Evolutionary conservation across 2,113 vertebrate genomes (phyloP).

Genomic region (Bucco capensis): DNA sequence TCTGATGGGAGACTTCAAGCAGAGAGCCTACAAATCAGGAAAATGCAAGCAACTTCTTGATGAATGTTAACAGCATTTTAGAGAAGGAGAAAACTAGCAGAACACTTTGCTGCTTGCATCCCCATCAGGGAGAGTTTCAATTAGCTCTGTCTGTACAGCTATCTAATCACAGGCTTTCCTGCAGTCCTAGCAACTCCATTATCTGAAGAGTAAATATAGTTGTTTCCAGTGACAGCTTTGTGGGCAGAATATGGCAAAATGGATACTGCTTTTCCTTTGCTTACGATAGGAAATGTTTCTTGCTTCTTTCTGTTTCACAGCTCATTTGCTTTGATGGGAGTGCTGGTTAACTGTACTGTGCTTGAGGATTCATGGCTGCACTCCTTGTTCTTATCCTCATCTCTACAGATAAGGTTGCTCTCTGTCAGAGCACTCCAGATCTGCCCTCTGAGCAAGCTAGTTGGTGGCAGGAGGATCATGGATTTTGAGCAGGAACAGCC

Average conservation of each 20-base stretch:
- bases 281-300: neutral
- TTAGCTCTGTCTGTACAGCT: neutral
- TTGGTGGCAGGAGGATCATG: neutral
- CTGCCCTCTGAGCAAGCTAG: neutral
- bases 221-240: accelerated
- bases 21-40: neutral
- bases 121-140: neutral
- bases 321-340: neutral
- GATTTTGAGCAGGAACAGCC: neutral
- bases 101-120: neutral
- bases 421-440: neutral
- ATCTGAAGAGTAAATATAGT: neutral
- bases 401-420: accelerated
- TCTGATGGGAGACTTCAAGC: neutral
- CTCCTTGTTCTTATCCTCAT: neutral
- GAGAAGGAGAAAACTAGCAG: neutral
- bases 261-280: neutral
- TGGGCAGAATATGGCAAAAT: neutral
- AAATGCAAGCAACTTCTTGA: neutral
- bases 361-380: neutral
- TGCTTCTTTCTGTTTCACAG: neutral
- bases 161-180: neutral
- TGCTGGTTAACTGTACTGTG: neutral
- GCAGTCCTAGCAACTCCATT: neutral
- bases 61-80: neutral